These are phyloP conservation scores for Tachysurus vachellii DNA, from an alignment of 2,113 vertebrate species.

Conservation along the genomic window DNA sequence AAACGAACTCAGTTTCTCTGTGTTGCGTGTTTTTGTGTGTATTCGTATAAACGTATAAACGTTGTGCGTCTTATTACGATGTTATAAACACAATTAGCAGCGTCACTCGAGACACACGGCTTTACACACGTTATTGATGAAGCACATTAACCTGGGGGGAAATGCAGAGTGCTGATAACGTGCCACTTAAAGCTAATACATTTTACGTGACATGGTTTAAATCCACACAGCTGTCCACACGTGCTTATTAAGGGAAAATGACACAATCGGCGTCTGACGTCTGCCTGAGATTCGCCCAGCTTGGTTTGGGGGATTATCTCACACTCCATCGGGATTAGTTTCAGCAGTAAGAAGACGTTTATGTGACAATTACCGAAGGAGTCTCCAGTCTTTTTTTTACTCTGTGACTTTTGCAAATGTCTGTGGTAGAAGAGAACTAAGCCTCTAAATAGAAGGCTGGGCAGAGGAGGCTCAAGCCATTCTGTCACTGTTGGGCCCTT, in stretches of 20 bases:
- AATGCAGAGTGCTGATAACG: background rate
- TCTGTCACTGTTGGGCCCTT: too few relatives aligned
- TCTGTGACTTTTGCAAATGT: too few relatives aligned
- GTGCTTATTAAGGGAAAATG: background rate
- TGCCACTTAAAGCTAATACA: background rate
- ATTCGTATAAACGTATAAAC: background rate
- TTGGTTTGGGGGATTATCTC: background rate
- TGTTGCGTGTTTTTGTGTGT: background rate
- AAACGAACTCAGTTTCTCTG: background rate
- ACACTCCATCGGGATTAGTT: background rate
- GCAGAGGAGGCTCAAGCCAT: too few relatives aligned
- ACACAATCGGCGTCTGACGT: background rate
- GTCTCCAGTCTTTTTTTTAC: background rate
- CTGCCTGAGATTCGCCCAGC: background rate
- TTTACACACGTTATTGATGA: background rate
- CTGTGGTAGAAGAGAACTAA: too few relatives aligned
- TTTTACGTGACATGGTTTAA: background rate
- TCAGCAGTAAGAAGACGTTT: background rate
- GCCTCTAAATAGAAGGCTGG: too few relatives aligned
- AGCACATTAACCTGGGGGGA: constrained; percentile 9
- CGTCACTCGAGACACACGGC: background rate
- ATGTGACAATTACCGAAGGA: background rate
- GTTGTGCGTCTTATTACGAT: too few relatives aligned
- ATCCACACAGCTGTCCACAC: background rate
- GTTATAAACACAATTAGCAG: background rate